Evolutionary conservation across 2,113 vertebrate genomes (phyloP), one percentile per base, ranked within the genome.

Genomic region (Phalacrocorax pelagicus): DNA sequence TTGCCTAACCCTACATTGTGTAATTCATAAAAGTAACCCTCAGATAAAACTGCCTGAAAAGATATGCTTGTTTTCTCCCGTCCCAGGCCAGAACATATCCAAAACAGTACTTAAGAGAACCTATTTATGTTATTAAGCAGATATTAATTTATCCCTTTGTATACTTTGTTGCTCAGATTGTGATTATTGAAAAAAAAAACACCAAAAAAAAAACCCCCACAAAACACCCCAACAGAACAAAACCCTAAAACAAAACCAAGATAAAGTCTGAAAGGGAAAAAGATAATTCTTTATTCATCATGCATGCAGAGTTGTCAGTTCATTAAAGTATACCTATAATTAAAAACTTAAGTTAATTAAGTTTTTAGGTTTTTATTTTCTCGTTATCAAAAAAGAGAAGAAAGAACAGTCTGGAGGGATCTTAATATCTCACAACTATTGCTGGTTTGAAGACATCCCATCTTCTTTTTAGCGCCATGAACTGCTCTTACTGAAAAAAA

Each of bases 281-380:
- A 91, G 83, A 92, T 79, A 95, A 87, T 58, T 58, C 86, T 84
- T 92, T 87, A 96, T 91, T 97, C 91, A 96, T 94, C 79, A 78
- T 86, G 92, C 90, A 94, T 95, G 63, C 94, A 70, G 80, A 92
- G 82, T 86, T 94, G 82, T 96, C 94, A 94, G 88, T 92, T 96
- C 90, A 92, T 95, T 96, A 96, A 97, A 96, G 80, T 94, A 95
- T 92, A 96, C 86, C 82, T 95, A 88, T 92, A 96, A 96, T 97
- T 96, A 93, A 96, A 96, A 97, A 94, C 71, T 92, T 96, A 96
- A 75, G 66, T 92, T 96, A 96, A 96, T 95, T 93, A 96, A 88
- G 86, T 79, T 96, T 91, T 93, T 88, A 67, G 36, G 10, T 93
- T 94, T 95, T 94, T 95, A 86, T 86, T 84, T 93, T 96, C 95